A percentile compares a stretch with the other conserved stretches of the same genome.
Conservation (phyloP, 2,797 vertebrate species). For the Periophthalmus magnuspinnatus region DNA sequence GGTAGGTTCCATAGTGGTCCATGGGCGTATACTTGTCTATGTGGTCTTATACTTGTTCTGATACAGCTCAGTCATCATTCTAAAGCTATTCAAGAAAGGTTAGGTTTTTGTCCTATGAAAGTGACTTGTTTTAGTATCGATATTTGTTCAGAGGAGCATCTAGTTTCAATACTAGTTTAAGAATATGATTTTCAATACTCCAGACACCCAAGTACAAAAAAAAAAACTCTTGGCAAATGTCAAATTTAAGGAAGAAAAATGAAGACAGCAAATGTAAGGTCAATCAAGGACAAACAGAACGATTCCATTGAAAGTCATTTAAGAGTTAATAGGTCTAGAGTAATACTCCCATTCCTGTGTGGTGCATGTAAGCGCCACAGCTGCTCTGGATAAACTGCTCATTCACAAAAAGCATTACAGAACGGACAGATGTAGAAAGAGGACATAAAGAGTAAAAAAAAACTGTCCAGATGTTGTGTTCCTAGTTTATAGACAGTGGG, state of each 20-base stretch:
- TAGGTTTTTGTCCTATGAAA: too few relatives aligned
- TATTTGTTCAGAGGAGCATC: too few relatives aligned
- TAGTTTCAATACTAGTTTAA: too few relatives aligned
- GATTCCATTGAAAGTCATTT: slow-evolving; percentile 6
- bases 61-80: too few relatives aligned
- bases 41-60: too few relatives aligned
- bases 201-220: too few relatives aligned
- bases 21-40: too few relatives aligned
- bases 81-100: too few relatives aligned
- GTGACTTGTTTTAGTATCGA: too few relatives aligned
- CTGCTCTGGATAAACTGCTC: slow-evolving; percentile 52
- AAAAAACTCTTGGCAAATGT: too few relatives aligned
- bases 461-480: not conserved
- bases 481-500: not conserved
- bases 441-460: not conserved
- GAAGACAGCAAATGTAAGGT: not conserved
- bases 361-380: slow-evolving; percentile 33
- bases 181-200: too few relatives aligned
- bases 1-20: too few relatives aligned
- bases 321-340: slow-evolving; percentile 41
- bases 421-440: slow-evolving; percentile 42
- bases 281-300: slow-evolving; percentile 1
- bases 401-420: slow-evolving; percentile 65
- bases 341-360: slow-evolving; percentile 28
- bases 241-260: not conserved